A percentile compares a stretch with the other conserved stretches of the same genome.
These are phyloP conservation scores for Rhamphomyia laevipes DNA, from an alignment of 2,888 invertebrate species.

Conservation along the genomic window DNA sequence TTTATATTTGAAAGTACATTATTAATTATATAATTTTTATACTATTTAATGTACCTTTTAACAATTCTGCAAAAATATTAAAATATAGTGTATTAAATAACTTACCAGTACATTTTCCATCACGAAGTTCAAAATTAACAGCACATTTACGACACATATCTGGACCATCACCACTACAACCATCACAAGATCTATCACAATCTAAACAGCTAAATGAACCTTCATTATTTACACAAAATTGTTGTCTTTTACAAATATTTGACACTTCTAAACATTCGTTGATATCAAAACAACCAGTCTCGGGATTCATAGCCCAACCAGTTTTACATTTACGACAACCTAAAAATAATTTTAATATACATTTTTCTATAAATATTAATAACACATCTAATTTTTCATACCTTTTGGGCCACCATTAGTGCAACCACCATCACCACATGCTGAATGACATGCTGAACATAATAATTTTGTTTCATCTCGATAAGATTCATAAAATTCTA, in stretches of 20 bases:
- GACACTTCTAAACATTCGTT: constrained; percentile 63
- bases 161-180: constrained; percentile 81
- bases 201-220: constrained; percentile 66
- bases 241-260: constrained; percentile 45
- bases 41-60: no score
- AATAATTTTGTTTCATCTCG: constrained; percentile 60
- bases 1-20: no score
- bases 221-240: constrained; percentile 82
- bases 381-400: constrained; percentile 9
- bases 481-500: constrained; percentile 61
- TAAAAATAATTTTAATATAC: background rate
- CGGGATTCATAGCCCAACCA: constrained; percentile 64
- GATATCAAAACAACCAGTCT: constrained; percentile 72
- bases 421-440: constrained; percentile 63
- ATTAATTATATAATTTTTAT: no score
- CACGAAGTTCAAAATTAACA: constrained; percentile 54
- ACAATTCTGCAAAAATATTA: no score
- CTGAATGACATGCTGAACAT: constrained; percentile 65
- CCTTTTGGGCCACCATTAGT: constrained; percentile 60
- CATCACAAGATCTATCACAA: constrained; percentile 74
- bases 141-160: constrained; percentile 82
- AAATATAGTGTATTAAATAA: no score
- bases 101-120: constrained; percentile 66
- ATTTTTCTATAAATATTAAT: background rate
- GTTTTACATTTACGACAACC: constrained; percentile 43